Conservation (phyloP, 2,113 vertebrate species). For the Larimichthys polyactis region DNA sequence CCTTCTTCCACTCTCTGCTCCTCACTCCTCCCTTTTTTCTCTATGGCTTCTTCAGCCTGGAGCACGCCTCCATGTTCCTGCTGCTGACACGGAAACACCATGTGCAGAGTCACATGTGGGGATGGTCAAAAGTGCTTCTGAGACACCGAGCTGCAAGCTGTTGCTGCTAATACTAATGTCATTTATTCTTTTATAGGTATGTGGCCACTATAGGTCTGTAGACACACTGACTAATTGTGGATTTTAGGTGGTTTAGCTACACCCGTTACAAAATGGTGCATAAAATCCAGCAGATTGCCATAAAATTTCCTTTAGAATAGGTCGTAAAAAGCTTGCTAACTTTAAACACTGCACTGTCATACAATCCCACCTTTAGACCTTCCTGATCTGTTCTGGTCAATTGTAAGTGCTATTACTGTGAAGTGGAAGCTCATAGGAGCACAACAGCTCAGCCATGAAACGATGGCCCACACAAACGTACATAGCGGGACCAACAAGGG, state of each 20-base stretch:
- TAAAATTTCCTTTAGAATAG: not conserved
- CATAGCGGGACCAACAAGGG: too few relatives aligned
- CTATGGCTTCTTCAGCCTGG: slow-evolving; percentile 43
- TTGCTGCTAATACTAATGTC: not conserved
- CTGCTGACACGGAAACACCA: slow-evolving; percentile 71
- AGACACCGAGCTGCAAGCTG: slow-evolving; percentile 21
- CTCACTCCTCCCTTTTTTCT: slow-evolving; percentile 47
- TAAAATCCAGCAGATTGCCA: not conserved
- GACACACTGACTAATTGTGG: not conserved
- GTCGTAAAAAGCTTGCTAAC: not conserved
- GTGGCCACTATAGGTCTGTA: not conserved
- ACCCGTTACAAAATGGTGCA: not conserved
- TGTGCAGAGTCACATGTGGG: slow-evolving; percentile 34
- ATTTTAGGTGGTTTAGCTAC: not conserved
- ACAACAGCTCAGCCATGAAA: too few relatives aligned
- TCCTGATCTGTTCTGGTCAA: not conserved
- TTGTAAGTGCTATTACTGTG: not conserved
- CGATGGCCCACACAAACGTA: too few relatives aligned
- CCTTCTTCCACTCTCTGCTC: slow-evolving; percentile 56
- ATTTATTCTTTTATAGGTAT: not conserved
- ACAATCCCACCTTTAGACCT: too few relatives aligned
- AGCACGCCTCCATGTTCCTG: slow-evolving; percentile 40
- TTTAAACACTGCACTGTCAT: too few relatives aligned
- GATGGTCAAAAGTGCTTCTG: not conserved
- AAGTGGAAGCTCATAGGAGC: too few relatives aligned